Evolutionary conservation across 2,888 invertebrate genomes (phyloP).

Genomic region (Machimus atricapillus): DNA sequence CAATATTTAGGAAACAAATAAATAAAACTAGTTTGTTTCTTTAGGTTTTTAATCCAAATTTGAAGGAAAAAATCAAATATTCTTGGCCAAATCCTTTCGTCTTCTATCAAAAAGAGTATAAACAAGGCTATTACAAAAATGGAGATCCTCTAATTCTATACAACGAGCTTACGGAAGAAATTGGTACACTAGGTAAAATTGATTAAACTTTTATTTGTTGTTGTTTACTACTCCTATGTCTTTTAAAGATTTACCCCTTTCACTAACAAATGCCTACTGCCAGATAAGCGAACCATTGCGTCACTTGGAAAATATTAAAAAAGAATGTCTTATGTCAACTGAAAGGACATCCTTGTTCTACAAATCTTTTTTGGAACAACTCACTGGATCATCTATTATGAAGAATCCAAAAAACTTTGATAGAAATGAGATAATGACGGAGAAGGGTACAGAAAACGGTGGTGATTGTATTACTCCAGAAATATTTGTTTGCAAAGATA

Average conservation of each 20-base stretch:
- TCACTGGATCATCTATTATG: constrained; percentile 37
- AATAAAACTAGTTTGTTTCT: background rate
- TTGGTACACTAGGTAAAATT: constrained; percentile 51
- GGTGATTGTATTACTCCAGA: constrained; percentile 35
- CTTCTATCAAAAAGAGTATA: background rate
- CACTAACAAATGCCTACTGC: constrained; percentile 53
- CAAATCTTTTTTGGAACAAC: constrained; percentile 39
- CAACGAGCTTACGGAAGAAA: constrained; percentile 50
- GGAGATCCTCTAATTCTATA: constrained; percentile 54
- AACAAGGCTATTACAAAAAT: constrained; percentile 51
- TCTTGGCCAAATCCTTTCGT: constrained; percentile 44
- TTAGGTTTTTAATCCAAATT: background rate
- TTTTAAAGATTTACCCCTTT: constrained; percentile 53
- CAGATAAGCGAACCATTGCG: constrained; percentile 53
- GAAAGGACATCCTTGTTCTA: constrained; percentile 49
- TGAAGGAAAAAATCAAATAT: constrained; percentile 30
- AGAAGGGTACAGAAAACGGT: background rate
- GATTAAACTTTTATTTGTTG: background rate
- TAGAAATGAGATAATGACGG: constrained; percentile 29
- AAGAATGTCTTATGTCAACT: constrained; percentile 49
- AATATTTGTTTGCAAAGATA: constrained; percentile 28
- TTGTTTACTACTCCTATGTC: background rate
- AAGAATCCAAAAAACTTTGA: constrained; percentile 19
- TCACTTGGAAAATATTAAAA: constrained; percentile 50
- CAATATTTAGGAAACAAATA: background rate